Percentiles rank a stretch among this genome's conserved stretches.
Evolutionary conservation across 1,140 invertebrate genomes (phyloP).

Genomic region (Triops cancriformis): DNA sequence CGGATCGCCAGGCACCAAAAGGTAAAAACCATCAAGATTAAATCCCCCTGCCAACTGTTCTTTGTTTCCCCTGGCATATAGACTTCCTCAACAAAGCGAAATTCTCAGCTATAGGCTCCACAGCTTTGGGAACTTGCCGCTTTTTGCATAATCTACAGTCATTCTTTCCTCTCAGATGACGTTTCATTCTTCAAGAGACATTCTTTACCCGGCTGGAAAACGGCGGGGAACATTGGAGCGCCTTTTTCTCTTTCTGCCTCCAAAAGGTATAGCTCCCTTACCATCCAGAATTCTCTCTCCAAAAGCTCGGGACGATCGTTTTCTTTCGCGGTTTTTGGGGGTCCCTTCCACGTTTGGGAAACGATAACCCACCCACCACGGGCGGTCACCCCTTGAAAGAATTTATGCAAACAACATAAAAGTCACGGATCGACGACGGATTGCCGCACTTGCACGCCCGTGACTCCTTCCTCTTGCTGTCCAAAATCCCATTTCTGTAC

Average conservation of each 20-base stretch:
- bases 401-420: constrained; percentile 11
- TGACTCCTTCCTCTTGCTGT: not conserved
- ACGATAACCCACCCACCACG: not conserved
- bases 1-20: constrained; percentile 8
- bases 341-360: not conserved
- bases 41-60: constrained; percentile 9
- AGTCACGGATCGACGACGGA: constrained; percentile 12
- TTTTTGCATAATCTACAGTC: constrained; percentile 14
- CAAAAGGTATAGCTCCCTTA: not conserved
- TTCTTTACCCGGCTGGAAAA: not conserved
- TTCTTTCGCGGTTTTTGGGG: not conserved
- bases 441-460: not conserved
- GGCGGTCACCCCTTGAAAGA: not conserved
- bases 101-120: not conserved
- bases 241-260: not conserved
- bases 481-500: not conserved
- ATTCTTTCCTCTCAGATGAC: constrained; percentile 9
- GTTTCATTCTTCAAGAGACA: constrained; percentile 14
- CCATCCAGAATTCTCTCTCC: not conserved
- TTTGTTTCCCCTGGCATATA: constrained; percentile 6
- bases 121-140: not conserved
- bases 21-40: constrained; percentile 14
- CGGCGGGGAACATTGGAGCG: not conserved
- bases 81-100: not conserved
- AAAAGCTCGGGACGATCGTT: not conserved